phyloP scores from a whole-genome alignment of 2,113 vertebrate species.

The Cottus gobio region DNA sequence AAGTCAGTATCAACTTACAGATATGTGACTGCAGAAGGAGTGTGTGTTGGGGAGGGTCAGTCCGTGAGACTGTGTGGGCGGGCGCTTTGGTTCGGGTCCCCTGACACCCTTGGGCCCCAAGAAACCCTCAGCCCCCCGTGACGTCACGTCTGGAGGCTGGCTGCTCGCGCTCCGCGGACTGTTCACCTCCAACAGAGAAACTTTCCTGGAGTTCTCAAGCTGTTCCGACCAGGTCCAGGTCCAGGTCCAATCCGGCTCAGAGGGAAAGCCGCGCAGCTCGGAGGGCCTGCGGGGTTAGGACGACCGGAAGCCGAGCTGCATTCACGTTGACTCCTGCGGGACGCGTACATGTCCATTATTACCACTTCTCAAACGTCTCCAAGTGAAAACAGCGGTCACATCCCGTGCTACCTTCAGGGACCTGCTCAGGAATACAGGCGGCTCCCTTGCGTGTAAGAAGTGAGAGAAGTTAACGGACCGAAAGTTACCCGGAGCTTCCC shows the following conservation, averaged over 20 bases:
- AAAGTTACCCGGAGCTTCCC: slow-evolving; percentile 24
- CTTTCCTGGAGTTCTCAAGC: slow-evolving; percentile 83
- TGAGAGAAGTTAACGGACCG: slow-evolving; percentile 32
- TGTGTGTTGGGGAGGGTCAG: slow-evolving; percentile 22
- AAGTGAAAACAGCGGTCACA: neutral
- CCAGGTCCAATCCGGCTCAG: slow-evolving; percentile 35
- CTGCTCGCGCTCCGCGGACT: slow-evolving; percentile 75
- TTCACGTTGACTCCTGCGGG: neutral
- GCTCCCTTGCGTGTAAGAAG: slow-evolving; percentile 45
- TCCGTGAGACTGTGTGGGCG: slow-evolving; percentile 1
- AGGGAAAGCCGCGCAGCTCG: slow-evolving; percentile 60
- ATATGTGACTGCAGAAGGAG: slow-evolving; percentile 12
- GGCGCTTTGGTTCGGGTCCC: slow-evolving; percentile 32
- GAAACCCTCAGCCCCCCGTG: slow-evolving; percentile 56
- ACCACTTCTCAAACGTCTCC: slow-evolving; percentile 12
- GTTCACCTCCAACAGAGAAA: slow-evolving; percentile 77
- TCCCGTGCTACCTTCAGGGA: slow-evolving; percentile 37
- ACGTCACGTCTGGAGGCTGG: slow-evolving; percentile 93
- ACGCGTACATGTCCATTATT: slow-evolving; percentile 1
- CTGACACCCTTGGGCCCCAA: slow-evolving; percentile 47
- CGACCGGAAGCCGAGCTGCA: neutral
- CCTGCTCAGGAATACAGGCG: slow-evolving; percentile 54
- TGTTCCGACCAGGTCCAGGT: slow-evolving; percentile 44
- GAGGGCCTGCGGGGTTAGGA: slow-evolving; percentile 38
- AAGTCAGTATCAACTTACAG: slow-evolving; percentile 13